A percentile compares a stretch with the other conserved stretches of the same genome.
Conservation (phyloP, 1,140 invertebrate genomes). For the Hormaphis cornu region DNA sequence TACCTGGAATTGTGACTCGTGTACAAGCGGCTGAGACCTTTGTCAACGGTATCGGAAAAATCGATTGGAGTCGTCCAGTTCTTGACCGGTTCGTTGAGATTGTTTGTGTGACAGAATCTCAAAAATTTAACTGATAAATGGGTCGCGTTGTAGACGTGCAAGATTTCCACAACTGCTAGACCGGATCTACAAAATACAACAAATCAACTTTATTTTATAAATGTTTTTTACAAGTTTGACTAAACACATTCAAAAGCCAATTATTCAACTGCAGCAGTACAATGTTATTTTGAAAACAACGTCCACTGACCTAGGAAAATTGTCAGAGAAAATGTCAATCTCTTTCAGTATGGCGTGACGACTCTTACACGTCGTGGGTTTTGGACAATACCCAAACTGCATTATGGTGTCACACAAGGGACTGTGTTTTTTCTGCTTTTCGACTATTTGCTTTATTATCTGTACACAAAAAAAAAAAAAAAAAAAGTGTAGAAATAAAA, state of each 20-base stretch:
- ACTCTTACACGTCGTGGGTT: background rate
- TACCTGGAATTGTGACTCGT: background rate
- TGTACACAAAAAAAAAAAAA: background rate
- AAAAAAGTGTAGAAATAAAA: too few species aligned
- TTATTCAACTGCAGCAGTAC: too few species aligned
- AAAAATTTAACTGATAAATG: slow-evolving; percentile 20
- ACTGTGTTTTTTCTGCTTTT: background rate
- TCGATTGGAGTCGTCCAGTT: background rate
- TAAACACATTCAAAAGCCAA: background rate
- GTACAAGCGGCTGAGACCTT: background rate
- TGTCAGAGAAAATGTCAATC: background rate
- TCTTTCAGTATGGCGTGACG: slow-evolving; percentile 5
- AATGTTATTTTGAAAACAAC: too few species aligned
- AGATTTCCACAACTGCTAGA: slow-evolving; percentile 11
- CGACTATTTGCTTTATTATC: background rate
- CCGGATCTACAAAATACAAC: slow-evolving; percentile 1
- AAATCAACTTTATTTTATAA: too few species aligned
- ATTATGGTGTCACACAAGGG: background rate
- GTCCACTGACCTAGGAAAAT: background rate
- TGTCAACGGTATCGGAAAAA: background rate
- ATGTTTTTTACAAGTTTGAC: too few species aligned
- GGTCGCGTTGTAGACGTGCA: slow-evolving; percentile 9
- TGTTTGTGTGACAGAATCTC: slow-evolving; percentile 1
- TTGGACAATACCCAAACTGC: slow-evolving; percentile 10
- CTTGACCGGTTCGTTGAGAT: background rate